Evolutionary conservation across 2,797 vertebrate species (phyloP), one percentile per base, ranked within the genome.

Genomic region (Acrossocheilus fasciatus): DNA sequence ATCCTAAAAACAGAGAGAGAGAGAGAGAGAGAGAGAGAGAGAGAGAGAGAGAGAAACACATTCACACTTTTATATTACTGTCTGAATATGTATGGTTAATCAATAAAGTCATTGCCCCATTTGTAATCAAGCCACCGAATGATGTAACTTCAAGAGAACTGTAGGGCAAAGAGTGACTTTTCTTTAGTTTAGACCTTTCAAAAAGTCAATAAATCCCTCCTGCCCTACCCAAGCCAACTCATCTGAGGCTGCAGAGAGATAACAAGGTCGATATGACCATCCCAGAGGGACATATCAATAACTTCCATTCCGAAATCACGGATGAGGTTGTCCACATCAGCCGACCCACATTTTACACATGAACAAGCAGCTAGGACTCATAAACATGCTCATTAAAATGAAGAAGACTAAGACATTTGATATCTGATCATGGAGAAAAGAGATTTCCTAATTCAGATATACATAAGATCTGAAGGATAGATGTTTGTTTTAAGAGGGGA

Each of bases 261-360:
- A 79, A 62, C 45, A 81, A 72, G 83, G 91, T 93, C 91, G 89
- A 94, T 93, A 75, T 81, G 85, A 85, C 82, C 84, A 89, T 54
- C 85, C 92, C 91, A 43, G 87, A 84, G 93, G 93, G 88, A 59
- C 76, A 78, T 34, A n/a, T 94, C 94, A 87, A 94, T 94, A 93
- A 69, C 86, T 90, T 91, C 87, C 88, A 92, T 91, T 80, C 45
- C 66, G n/a, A 54, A 81, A 83, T 77, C 85, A 77, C 70, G 43
- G 59, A 74, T 50, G 66, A 73, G 78, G 23, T 62, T 54, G 7
- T 73, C 9, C 84, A n/a, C 76, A 86, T 86, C 84, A 77, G 76
- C 80, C 87, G 88, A 91, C 89, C 91, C 83, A 70, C 54, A 91
- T 90, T 89, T 86, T 88, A 82, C 86, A 81, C 83, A 69, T 50